Conservation (phyloP, 2,113 vertebrate species). For the Scatophagus argus region DNA sequence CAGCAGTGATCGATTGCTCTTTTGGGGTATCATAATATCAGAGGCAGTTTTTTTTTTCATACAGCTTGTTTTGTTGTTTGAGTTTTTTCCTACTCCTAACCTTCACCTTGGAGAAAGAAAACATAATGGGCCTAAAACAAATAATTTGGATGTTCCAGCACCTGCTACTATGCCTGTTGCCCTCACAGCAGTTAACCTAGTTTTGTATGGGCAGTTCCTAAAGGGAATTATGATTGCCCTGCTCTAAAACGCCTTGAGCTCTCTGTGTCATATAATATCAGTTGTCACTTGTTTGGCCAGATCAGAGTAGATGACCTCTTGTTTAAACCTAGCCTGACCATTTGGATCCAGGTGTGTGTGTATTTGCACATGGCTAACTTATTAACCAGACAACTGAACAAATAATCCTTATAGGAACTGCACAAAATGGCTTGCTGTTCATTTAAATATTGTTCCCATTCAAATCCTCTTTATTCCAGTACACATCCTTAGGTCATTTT, state of each 20-base stretch:
- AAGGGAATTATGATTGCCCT: not conserved
- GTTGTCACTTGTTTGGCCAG: constrained; percentile 5
- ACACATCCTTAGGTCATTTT: not conserved
- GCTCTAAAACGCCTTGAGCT: not conserved
- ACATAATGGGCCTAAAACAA: not conserved
- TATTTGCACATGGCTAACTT: constrained; percentile 58
- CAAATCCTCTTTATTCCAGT: not conserved
- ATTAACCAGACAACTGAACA: constrained; percentile 55
- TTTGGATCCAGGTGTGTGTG: constrained; percentile 20
- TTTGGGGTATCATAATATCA: not conserved
- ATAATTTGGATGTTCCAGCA: constrained; percentile 22
- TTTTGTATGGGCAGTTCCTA: constrained; percentile 5
- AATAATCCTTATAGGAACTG: constrained; percentile 1
- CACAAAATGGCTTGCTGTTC: not conserved
- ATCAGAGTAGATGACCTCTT: constrained; percentile 20
- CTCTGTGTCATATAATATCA: not conserved
- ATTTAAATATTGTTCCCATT: not conserved
- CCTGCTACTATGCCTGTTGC: constrained; percentile 24
- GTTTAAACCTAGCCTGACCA: constrained; percentile 10
- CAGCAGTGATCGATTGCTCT: not conserved
- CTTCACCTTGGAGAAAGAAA: not conserved
- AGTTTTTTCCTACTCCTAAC: not conserved
- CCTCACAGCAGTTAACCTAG: constrained; percentile 15
- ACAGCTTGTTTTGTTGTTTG: not conserved
- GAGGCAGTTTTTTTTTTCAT: not conserved